These are phyloP conservation scores for Simalia tracyae DNA, from an alignment of 2,797 vertebrate species.

Conservation along the genomic window DNA sequence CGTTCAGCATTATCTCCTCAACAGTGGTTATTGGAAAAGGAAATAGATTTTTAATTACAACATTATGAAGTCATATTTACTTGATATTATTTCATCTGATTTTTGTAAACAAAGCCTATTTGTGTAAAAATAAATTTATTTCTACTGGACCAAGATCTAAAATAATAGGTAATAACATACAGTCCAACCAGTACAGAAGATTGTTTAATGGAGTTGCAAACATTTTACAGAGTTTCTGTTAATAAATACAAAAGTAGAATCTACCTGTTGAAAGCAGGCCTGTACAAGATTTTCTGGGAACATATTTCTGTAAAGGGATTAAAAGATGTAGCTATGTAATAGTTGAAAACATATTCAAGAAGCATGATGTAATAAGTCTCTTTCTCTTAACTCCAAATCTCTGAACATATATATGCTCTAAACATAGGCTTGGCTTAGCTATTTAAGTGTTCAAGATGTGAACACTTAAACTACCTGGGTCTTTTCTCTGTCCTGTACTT, in stretches of 20 bases:
- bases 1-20: neutral
- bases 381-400: neutral
- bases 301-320: constrained; percentile 87
- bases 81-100: constrained; percentile 3
- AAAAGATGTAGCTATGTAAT: constrained; percentile 11
- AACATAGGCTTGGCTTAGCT: neutral
- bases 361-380: neutral
- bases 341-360: constrained; percentile 20
- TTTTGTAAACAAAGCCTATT: neutral
- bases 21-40: neutral
- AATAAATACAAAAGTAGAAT: constrained; percentile 24
- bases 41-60: neutral
- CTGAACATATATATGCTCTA: neutral
- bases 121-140: neutral
- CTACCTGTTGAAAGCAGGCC: constrained; percentile 98
- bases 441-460: neutral
- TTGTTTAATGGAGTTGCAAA: neutral
- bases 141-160: constrained; percentile 7
- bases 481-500: neutral
- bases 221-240: neutral
- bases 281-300: constrained; percentile 98
- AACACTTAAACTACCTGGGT: neutral
- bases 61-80: neutral
- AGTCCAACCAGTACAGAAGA: neutral
- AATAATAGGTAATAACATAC: neutral